Conservation (phyloP, 23 tunicate genomes). For the Phallusia fumigata region DNA sequence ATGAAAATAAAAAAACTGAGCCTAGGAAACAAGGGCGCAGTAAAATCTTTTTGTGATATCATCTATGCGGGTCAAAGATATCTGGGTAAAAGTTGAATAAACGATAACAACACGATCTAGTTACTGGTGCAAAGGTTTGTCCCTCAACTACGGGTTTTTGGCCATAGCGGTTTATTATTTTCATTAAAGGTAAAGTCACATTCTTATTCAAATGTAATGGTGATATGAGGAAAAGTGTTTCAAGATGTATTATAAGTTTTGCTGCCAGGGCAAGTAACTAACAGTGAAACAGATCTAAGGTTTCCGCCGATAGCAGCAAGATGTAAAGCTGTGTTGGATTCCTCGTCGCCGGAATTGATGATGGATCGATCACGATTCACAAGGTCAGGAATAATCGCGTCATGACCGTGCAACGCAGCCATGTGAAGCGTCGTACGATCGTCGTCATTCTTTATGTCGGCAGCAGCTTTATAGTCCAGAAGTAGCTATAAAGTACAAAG, state of each 20-base stretch:
- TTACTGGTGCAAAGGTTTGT: no score
- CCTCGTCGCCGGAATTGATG: slow-evolving; percentile 87
- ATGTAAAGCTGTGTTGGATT: slow-evolving; percentile 88
- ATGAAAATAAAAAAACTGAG: background rate
- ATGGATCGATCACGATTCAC: slow-evolving; percentile 76
- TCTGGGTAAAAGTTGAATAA: no score
- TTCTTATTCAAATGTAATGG: no score
- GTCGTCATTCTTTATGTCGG: slow-evolving; percentile 92
- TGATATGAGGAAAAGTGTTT: no score
- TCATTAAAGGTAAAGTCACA: no score
- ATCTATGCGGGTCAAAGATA: no score
- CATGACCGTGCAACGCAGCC: slow-evolving; percentile 93
- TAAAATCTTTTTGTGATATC: no score
- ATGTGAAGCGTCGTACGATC: slow-evolving; percentile 94
- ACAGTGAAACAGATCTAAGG: slow-evolving; percentile 70
- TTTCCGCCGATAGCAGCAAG: slow-evolving; percentile 92
- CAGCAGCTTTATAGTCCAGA: slow-evolving; percentile 71
- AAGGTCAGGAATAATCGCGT: slow-evolving; percentile 69
- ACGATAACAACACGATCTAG: no score
- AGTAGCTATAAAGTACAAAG: slow-evolving; percentile 47
- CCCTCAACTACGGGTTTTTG: no score
- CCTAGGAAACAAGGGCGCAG: no score
- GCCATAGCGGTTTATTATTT: no score
- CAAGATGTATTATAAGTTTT: no score
- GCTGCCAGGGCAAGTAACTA: background rate